Evolutionary conservation across 2,797 vertebrate genomes (phyloP).

Genomic region (Scarus forsteni): DNA sequence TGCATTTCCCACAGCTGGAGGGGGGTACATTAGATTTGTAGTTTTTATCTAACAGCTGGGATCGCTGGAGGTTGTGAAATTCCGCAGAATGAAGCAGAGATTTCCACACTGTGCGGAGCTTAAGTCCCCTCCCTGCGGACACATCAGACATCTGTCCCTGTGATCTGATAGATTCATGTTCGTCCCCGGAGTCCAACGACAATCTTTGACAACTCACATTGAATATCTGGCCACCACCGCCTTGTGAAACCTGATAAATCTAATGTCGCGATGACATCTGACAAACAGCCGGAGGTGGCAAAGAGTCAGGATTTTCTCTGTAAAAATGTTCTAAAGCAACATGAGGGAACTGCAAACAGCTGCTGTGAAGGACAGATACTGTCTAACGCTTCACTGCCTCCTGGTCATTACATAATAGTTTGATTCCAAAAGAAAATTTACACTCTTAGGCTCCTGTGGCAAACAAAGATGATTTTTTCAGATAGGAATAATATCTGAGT

Average conservation of each 20-base stretch:
- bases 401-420: neutral
- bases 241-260: neutral
- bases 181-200: conserved; percentile 16
- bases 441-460: neutral
- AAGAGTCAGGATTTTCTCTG: conserved; percentile 13
- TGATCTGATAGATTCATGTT: conserved; percentile 11
- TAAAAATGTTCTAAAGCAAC: neutral
- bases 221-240: neutral
- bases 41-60: conserved; percentile 52
- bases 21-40: conserved; percentile 24
- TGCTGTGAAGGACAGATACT: conserved; percentile 17
- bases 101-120: conserved; percentile 12
- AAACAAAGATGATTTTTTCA: neutral
- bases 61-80: conserved; percentile 40
- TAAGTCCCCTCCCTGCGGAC: conserved; percentile 15
- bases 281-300: conserved; percentile 30
- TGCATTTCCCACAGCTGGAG: conserved; percentile 47
- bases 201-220: neutral
- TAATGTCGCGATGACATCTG: conserved; percentile 19
- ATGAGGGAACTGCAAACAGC: conserved; percentile 23
- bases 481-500: neutral
- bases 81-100: conserved; percentile 24
- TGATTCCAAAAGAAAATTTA: neutral
- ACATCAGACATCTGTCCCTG: conserved; percentile 28
- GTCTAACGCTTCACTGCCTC: neutral